These are phyloP conservation scores for Pristionchus arcanus DNA, from an alignment of 2,888 invertebrate genomes.

Conservation along the genomic window DNA sequence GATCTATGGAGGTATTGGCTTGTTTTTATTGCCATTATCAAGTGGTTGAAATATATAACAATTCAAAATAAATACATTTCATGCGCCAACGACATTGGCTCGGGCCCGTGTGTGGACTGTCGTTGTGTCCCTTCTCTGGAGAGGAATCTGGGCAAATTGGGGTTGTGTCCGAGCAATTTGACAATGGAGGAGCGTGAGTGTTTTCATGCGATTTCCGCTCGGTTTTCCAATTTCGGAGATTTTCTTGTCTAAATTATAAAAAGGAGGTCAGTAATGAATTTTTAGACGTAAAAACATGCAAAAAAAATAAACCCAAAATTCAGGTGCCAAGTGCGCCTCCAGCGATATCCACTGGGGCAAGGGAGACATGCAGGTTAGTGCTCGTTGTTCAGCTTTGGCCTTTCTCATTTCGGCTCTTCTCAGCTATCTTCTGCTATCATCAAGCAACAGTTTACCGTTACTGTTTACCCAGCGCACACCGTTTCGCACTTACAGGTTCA, in stretches of 20 bases:
- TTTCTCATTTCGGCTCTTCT: no score
- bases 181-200: not conserved
- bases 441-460: no score
- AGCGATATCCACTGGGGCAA: not conserved
- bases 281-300: not conserved
- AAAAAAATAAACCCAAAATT: not conserved
- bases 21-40: no score
- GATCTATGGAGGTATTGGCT: conserved; percentile 6
- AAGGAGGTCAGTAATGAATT: no score
- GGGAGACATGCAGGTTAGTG: not conserved
- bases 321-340: not conserved
- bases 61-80: conserved; percentile 25
- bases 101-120: not conserved
- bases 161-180: not conserved
- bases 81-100: conserved; percentile 11
- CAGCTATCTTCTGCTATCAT: no score
- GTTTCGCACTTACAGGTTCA: not conserved
- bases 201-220: not conserved
- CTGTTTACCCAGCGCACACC: not conserved
- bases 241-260: no score
- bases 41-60: no score
- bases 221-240: no score
- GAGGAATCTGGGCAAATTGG: conserved; percentile 30
- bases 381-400: no score
- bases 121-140: not conserved